Evolutionary conservation across 2,113 vertebrate genomes (phyloP).

Genomic region (Eretmochelys imbricata): DNA sequence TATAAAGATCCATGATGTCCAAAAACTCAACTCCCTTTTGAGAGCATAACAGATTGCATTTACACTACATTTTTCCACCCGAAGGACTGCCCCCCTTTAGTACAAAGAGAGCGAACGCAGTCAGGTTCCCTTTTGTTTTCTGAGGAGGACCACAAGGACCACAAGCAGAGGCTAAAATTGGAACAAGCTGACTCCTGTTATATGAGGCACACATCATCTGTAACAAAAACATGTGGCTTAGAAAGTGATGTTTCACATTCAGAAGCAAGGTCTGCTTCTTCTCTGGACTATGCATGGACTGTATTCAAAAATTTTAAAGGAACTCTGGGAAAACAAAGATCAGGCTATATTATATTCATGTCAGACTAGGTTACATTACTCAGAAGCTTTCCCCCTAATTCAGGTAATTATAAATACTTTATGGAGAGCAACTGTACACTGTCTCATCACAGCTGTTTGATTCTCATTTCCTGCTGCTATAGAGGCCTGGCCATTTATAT

Average conservation of each 20-base stretch:
- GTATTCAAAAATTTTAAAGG: not conserved
- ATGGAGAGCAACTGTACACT: not conserved
- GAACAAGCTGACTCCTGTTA: slow-evolving; percentile 42
- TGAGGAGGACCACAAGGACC: not conserved
- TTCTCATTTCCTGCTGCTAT: not conserved
- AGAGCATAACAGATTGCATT: not conserved
- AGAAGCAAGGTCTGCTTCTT: slow-evolving; percentile 43
- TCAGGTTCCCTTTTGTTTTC: not conserved
- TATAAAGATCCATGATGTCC: not conserved
- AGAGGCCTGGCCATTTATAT: not conserved
- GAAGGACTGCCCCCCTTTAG: not conserved
- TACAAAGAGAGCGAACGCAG: not conserved
- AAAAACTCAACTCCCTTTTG: not conserved
- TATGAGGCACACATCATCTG: slow-evolving; percentile 28
- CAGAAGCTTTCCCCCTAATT: not conserved
- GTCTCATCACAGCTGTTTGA: not conserved
- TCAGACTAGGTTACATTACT: not conserved
- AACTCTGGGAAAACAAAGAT: not conserved
- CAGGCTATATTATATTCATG: not conserved
- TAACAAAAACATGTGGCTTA: not conserved
- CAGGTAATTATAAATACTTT: not conserved
- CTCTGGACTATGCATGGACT: slow-evolving; percentile 1
- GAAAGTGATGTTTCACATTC: slow-evolving; percentile 20
- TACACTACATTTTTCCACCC: not conserved
- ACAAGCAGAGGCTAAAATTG: slow-evolving; percentile 17